Base-by-base conservation (phyloP, 2,113 vertebrate species). In the Ptychochromis oligacanthus region DNA sequence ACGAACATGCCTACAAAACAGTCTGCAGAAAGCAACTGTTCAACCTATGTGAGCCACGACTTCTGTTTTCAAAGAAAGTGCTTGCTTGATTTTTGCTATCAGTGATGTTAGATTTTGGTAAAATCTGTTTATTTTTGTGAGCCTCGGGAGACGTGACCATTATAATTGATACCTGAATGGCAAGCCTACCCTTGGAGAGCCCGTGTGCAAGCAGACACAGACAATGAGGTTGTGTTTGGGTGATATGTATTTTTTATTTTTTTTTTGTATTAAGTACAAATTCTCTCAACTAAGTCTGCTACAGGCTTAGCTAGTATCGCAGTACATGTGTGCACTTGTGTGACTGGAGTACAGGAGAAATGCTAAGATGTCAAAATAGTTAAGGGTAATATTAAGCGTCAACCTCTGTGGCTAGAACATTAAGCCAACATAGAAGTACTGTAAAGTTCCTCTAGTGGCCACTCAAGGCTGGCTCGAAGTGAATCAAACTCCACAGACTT, bases 301-400 rank as follows among this genome's bases (percentile, higher is more conserved):
- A 6, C 8, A 36, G 81, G 83, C 86, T 12, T 2, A 72, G 72
- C 76, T 46, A 75, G 56, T 87, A 54, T 40, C 85, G 4, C 52
- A 15, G 46, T 38, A 72, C 64, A 17, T 59, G 67, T 20, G 36
- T 77, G 49, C 5, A 18, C 74, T 64, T 72, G 12, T 78, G 79
- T 26, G 26, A 65, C 70, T 6, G 56, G 56, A 62, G 22, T 52
- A 67, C 65, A 80, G 65, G 26, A 40, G 43, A 82, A 90, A 83
- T 81, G 85, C 85, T 92, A 91, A 93, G 81, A 28, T 34, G 61
- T 77, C 58, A 80, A 64, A 86, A 78, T 76, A 5, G 80, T 79
- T 80, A 22, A 64, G 7, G 24, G 24, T 52, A 2, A 18, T 7
- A 52, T 18, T 17, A 15, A 52, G 46, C 6, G 2, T 49, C 15